phyloP scores from a whole-genome alignment of 1,140 invertebrate genomes.

The Drosophila jambulina region DNA sequence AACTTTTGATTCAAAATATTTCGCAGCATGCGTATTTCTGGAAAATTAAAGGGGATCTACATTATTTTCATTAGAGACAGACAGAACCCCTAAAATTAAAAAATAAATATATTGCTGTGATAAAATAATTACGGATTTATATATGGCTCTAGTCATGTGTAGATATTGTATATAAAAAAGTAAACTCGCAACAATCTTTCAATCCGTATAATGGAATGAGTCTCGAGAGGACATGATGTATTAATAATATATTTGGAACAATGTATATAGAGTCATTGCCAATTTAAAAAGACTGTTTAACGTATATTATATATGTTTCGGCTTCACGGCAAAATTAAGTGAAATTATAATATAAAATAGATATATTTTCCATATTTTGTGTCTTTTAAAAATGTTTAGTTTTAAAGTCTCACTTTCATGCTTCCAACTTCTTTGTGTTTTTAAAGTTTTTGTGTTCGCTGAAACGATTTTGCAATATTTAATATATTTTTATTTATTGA shows the following conservation, averaged over 20 bases:
- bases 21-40: neutral
- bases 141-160: constrained; percentile 34
- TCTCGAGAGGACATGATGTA: constrained; percentile 17
- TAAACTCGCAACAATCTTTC: constrained; percentile 9
- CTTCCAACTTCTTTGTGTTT: constrained; percentile 65
- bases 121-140: constrained; percentile 48
- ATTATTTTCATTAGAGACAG: neutral
- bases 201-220: constrained; percentile 1
- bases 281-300: constrained; percentile 74
- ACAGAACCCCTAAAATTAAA: constrained; percentile 13
- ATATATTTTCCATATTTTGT: constrained; percentile 2
- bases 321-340: constrained; percentile 8
- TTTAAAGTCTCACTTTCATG: constrained; percentile 33
- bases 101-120: constrained; percentile 39
- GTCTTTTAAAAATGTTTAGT: neutral
- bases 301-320: constrained; percentile 48
- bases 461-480: constrained; percentile 63
- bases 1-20: neutral
- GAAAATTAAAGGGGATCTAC: neutral
- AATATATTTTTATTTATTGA: constrained; percentile 25
- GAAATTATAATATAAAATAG: constrained; percentile 11
- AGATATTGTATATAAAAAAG: constrained; percentile 14
- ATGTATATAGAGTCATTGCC: constrained; percentile 68
- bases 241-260: constrained; percentile 46
- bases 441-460: constrained; percentile 34